Percentiles rank a stretch among this genome's conserved stretches.
Evolutionary conservation across 2,888 invertebrate genomes (phyloP).

Genomic region (Acanthosepion esculentum): DNA sequence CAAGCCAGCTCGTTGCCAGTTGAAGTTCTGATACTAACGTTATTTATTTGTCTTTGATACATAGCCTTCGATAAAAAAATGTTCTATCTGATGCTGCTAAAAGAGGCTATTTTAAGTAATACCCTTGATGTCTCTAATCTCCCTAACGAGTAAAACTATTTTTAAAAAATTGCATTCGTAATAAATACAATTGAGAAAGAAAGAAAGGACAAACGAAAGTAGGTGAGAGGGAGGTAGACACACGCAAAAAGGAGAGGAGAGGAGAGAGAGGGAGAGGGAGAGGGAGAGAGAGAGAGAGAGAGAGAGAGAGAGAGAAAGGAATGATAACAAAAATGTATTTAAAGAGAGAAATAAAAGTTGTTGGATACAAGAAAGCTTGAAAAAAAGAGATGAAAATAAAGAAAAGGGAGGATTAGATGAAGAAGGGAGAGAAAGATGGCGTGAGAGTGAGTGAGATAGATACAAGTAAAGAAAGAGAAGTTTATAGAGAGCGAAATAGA

Average conservation of each 20-base stretch:
- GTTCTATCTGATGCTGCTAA: too few species aligned
- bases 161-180: too few species aligned
- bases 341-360: not conserved
- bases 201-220: not conserved
- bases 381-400: not conserved
- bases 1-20: too few species aligned
- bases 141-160: too few species aligned
- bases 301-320: not conserved
- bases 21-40: too few species aligned
- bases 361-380: not conserved
- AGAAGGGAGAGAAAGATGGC: not conserved
- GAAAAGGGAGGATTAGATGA: not conserved
- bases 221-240: too few species aligned
- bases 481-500: too few species aligned
- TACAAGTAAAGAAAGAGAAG: not conserved
- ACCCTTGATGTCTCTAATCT: too few species aligned
- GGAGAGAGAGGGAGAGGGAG: not conserved
- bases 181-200: not conserved
- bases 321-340: not conserved
- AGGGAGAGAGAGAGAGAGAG: not conserved
- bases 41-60: too few species aligned
- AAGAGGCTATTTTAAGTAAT: too few species aligned
- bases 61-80: too few species aligned
- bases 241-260: not conserved
- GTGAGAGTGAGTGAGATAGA: not conserved